Conservation (phyloP, 2,113 vertebrate genomes). For the Phalacrocorax brasilianus region DNA sequence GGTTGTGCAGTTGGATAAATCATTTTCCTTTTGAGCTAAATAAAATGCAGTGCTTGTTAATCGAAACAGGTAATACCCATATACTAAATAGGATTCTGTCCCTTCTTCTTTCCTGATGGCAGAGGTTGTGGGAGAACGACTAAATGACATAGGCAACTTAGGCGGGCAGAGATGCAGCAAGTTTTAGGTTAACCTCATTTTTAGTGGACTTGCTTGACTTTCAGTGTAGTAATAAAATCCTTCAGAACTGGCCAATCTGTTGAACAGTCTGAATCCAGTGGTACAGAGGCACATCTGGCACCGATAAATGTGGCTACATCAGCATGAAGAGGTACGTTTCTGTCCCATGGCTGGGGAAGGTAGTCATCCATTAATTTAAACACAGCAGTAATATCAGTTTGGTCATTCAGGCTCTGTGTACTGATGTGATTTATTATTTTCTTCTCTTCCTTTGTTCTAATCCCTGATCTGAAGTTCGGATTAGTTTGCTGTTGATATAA, state of each 20-base stretch:
- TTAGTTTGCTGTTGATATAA: background rate
- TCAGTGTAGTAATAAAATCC: background rate
- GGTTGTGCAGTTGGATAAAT: background rate
- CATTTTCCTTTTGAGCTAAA: background rate
- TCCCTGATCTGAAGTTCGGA: background rate
- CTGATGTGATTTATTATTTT: background rate
- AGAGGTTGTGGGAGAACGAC: background rate
- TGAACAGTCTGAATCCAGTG: background rate
- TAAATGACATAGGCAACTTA: background rate
- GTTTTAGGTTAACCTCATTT: background rate
- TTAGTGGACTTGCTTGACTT: background rate
- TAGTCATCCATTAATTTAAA: background rate
- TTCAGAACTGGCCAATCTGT: background rate
- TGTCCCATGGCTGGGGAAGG: background rate
- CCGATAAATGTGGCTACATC: background rate
- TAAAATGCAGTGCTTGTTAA: background rate
- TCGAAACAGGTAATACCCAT: background rate
- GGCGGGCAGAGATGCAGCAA: background rate
- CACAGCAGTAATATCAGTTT: background rate
- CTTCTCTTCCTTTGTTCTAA: background rate
- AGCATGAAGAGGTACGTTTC: background rate
- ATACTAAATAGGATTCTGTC: background rate
- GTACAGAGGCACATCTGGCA: background rate
- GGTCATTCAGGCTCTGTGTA: background rate
- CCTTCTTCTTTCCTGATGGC: background rate